Percentiles rank a stretch among this genome's conserved stretches.
phyloP scores from a whole-genome alignment of 2,113 vertebrate species.

The Propithecus coquereli region DNA sequence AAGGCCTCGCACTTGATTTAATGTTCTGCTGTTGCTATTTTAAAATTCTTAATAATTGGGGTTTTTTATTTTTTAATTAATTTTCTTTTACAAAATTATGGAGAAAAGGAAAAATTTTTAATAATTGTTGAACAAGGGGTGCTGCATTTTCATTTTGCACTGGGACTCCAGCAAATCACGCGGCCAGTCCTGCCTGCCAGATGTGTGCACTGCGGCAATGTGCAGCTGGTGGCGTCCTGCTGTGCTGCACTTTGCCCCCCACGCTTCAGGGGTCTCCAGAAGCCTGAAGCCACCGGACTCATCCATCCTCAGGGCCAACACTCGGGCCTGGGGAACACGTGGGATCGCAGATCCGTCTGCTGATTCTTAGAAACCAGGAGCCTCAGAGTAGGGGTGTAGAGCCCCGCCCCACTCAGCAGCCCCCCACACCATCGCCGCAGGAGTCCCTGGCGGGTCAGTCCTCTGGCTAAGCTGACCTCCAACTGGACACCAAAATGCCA shows the following conservation, averaged over 20 bases:
- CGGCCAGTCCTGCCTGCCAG: not conserved
- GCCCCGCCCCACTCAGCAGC: not conserved
- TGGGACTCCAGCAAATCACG: rapidly evolving
- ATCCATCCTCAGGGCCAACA: not conserved
- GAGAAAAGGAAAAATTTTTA: too few relatives aligned
- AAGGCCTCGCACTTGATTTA: not conserved
- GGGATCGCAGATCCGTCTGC: not conserved
- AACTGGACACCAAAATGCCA: too few relatives aligned
- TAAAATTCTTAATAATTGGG: not conserved
- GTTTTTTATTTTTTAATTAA: too few relatives aligned
- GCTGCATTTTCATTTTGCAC: not conserved
- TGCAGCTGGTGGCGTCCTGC: rapidly evolving
- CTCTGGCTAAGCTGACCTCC: not conserved
- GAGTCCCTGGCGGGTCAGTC: too few relatives aligned
- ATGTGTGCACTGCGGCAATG: rapidly evolving
- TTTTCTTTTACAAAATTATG: too few relatives aligned
- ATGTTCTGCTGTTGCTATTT: not conserved
- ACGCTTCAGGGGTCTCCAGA: not conserved
- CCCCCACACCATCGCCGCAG: rapidly evolving
- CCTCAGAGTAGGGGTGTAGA: too few relatives aligned
- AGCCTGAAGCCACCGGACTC: not conserved
- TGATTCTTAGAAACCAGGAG: not conserved
- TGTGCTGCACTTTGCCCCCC: rapidly evolving
- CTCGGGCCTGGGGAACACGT: not conserved
- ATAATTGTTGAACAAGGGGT: too few relatives aligned